phyloP scores from a whole-genome alignment of 2,113 vertebrate species.

The Atrichornis clamosus region DNA sequence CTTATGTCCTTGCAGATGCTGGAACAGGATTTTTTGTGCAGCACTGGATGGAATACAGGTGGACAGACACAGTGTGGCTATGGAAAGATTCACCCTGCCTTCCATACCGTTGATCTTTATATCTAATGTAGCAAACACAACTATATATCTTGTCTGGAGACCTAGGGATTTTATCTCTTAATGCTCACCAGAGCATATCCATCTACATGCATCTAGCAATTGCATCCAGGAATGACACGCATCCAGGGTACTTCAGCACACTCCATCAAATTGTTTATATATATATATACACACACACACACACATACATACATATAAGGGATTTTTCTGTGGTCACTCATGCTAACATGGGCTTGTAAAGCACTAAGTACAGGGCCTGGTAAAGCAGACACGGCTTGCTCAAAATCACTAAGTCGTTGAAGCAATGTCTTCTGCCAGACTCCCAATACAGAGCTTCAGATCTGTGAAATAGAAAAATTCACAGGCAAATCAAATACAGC shows the following conservation, averaged over 20 bases:
- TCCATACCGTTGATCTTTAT: neutral
- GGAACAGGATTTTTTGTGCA: neutral
- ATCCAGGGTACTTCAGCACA: neutral
- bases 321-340: neutral
- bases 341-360: neutral
- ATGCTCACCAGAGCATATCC: neutral
- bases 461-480: neutral
- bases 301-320: too few relatives aligned
- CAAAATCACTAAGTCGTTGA: neutral
- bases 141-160: neutral
- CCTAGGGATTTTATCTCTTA: neutral
- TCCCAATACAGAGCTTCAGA: neutral
- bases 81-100: neutral
- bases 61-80: fast-evolving
- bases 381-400: neutral
- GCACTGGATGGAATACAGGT: neutral
- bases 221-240: neutral
- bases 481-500: neutral
- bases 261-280: neutral
- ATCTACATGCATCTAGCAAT: neutral
- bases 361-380: neutral
- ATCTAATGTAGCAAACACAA: neutral
- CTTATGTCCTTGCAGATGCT: neutral
- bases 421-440: neutral
- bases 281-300: neutral